A percentile compares a stretch with the other conserved stretches of the same genome.
Conservation (phyloP, 2,888 invertebrate species). For the Diarsia brunnea region DNA sequence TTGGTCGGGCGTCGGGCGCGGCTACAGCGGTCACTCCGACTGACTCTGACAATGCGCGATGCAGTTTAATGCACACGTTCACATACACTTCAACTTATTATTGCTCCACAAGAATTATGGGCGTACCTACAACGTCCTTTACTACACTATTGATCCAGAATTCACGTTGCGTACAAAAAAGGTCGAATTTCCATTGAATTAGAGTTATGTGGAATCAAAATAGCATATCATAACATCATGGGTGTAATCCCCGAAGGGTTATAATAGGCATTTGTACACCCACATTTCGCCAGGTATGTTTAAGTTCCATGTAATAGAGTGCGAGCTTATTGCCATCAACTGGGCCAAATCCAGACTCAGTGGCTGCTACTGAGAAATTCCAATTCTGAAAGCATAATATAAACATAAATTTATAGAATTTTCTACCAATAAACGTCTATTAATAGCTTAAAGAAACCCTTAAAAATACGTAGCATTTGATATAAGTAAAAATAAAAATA, state of each 20-base stretch:
- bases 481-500: slow-evolving; percentile 57
- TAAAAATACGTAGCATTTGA: slow-evolving; percentile 47
- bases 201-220: slow-evolving; percentile 11
- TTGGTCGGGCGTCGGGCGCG: slow-evolving; percentile 72
- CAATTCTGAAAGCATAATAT: slow-evolving; percentile 7
- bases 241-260: too few species aligned
- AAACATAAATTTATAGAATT: not conserved
- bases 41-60: slow-evolving; percentile 56
- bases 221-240: not conserved
- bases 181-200: not conserved
- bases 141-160: slow-evolving; percentile 11
- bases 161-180: slow-evolving; percentile 10
- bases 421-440: not conserved
- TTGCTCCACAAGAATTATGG: slow-evolving; percentile 41
- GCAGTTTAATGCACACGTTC: slow-evolving; percentile 60
- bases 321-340: too few species aligned
- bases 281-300: too few species aligned
- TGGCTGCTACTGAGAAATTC: too few species aligned
- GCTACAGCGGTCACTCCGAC: slow-evolving; percentile 55
- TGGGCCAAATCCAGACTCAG: too few species aligned
- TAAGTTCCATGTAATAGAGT: too few species aligned
- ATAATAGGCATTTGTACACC: too few species aligned
- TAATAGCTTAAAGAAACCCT: not conserved
- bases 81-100: slow-evolving; percentile 51
- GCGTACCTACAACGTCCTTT: slow-evolving; percentile 11